Evolutionary conservation across 2,888 invertebrate species (phyloP).

Genomic region (Panzeria rudis): DNA sequence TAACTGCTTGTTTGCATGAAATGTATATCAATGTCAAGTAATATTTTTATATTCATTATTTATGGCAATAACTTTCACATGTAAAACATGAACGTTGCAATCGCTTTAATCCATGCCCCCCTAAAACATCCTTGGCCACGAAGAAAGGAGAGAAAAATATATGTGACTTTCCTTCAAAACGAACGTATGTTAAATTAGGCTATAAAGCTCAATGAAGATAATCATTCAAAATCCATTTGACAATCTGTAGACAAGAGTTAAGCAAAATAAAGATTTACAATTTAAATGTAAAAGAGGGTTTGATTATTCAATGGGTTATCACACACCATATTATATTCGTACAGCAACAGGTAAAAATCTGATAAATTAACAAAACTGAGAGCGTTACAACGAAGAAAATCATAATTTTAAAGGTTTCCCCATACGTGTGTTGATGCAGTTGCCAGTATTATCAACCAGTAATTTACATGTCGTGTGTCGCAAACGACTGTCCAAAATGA

Average conservation of each 20-base stretch:
- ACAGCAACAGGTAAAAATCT: slow-evolving; percentile 47
- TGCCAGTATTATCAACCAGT: slow-evolving; percentile 70
- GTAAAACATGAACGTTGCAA: slow-evolving; percentile 36
- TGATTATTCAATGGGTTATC: slow-evolving; percentile 70
- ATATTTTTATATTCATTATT: slow-evolving; percentile 74
- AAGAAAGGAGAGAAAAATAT: not conserved
- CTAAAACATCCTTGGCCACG: not conserved
- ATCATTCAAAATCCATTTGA: slow-evolving; percentile 71
- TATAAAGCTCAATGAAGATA: slow-evolving; percentile 65
- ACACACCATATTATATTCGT: slow-evolving; percentile 54
- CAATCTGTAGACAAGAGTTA: slow-evolving; percentile 70
- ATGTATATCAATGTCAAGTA: slow-evolving; percentile 76
- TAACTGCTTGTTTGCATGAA: slow-evolving; percentile 72
- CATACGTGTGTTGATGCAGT: slow-evolving; percentile 6
- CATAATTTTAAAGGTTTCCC: slow-evolving; percentile 58
- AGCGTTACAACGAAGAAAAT: slow-evolving; percentile 20
- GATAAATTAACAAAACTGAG: slow-evolving; percentile 69
- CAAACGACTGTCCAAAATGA: slow-evolving; percentile 65
- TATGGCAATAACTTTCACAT: slow-evolving; percentile 73
- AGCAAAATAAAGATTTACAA: slow-evolving; percentile 31
- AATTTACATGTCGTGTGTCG: slow-evolving; percentile 81
- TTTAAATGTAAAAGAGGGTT: slow-evolving; percentile 37
- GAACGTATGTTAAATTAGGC: slow-evolving; percentile 25
- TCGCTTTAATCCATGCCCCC: slow-evolving; percentile 43
- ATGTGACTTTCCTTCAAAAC: slow-evolving; percentile 39